phyloP scores from a whole-genome alignment of 37 sponge, comb jelly and placozoan genomes.

The Cladorhizidae sp. region DNA sequence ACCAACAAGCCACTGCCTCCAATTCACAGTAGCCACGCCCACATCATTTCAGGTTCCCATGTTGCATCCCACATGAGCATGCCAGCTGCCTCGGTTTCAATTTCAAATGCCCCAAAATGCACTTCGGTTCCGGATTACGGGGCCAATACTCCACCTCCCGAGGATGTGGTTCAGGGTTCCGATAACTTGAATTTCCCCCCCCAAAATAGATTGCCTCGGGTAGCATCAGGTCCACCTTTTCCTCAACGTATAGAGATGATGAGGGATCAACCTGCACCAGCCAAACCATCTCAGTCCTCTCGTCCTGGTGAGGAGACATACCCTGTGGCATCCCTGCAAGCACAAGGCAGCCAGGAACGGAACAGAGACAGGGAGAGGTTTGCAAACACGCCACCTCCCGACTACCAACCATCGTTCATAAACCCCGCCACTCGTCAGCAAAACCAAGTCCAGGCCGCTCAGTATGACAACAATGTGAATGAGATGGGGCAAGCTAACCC shows the following conservation, averaged over 20 bases:
- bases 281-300: not conserved
- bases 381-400: constrained; percentile 9
- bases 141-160: not conserved
- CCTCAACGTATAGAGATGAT: not conserved
- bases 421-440: not conserved
- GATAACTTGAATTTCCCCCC: not conserved
- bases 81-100: not conserved
- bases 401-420: not conserved
- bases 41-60: not conserved
- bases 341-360: not conserved
- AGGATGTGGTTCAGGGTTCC: not conserved
- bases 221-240: not conserved
- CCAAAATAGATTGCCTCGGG: not conserved
- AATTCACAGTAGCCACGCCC: not conserved
- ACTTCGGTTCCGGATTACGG: not conserved
- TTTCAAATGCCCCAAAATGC: not conserved
- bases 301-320: not conserved
- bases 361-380: constrained; percentile 5
- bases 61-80: not conserved
- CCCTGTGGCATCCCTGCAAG: too few species aligned
- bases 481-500: not conserved
- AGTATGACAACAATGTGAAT: not conserved
- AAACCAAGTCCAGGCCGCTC: not conserved
- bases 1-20: not conserved
- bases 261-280: not conserved